These are phyloP conservation scores for Chroicocephalus ridibundus DNA, from an alignment of 2,113 vertebrate genomes.

Conservation along the genomic window DNA sequence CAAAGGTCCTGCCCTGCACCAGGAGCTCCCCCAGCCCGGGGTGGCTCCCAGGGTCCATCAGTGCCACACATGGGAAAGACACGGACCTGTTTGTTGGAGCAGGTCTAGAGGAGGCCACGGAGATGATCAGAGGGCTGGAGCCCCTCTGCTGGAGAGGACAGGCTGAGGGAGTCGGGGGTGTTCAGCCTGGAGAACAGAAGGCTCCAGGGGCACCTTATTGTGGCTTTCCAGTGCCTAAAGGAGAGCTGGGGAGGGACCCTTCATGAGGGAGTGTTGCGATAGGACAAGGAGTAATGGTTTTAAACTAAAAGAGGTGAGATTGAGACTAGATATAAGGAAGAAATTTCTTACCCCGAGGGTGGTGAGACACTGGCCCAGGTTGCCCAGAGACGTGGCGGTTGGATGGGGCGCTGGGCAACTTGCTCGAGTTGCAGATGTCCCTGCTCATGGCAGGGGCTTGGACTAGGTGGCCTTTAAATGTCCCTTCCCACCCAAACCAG, in stretches of 20 bases:
- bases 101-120: not conserved
- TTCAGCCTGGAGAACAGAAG: not conserved
- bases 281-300: not conserved
- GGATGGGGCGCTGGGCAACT: not conserved
- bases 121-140: not conserved
- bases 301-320: not conserved
- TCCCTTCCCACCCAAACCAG: not conserved
- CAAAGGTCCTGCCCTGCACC: not conserved
- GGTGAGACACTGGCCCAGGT: not conserved
- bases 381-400: not conserved
- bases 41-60: rapidly evolving
- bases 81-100: not conserved
- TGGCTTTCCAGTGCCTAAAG: not conserved
- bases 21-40: too few species aligned
- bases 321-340: not conserved
- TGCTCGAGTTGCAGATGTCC: not conserved
- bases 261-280: too few species aligned
- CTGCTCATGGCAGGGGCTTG: too few species aligned
- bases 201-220: not conserved
- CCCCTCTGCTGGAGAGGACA: not conserved
- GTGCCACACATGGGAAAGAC: not conserved
- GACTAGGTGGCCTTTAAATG: not conserved
- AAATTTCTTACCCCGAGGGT: not conserved
- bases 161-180: not conserved
- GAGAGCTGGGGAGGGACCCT: not conserved